Base-by-base conservation (phyloP, 1,140 invertebrate species). In the Homalodisca vitripennis region DNA sequence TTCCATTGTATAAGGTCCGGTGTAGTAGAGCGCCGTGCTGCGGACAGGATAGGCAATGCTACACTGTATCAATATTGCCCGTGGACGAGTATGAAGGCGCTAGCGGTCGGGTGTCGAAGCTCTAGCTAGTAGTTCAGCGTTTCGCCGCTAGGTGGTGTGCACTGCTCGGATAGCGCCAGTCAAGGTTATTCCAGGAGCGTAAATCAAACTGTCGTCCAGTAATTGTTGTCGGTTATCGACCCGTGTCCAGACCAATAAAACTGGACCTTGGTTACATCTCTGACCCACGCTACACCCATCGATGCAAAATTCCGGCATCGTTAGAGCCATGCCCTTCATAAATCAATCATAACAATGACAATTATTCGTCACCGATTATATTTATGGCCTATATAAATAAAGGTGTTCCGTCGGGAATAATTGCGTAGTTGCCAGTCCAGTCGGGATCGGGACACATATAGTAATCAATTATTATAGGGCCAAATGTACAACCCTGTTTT, bases 161-260 rank as follows among this genome's bases (percentile, higher is more conserved):
- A 22, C 48, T 51, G 48, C 48, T 10, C 34, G 6, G 34, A 10
- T 17, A 17, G 6, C 34, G 34, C 34, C 17, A 20, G 14, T 12
- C 6, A n/a, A 3, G 14, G n/a, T 22, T 14, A 14, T n/a, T 10
- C 48, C 3, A 14, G 48, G 22, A 41, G 48, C n/a, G 48, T 51
- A 51, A 51, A 51, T 51, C 48, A 51, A 51, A 51, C 48, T 20
- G 48, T 51, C 48, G 22, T 51, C 48, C 48, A 12, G 48, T 51
- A 51, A 51, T 51, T 51, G 48, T 51, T 51, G 48, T 20, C 48
- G 48, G 48, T 51, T 51, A 51, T 51, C 48, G 48, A 51, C 48
- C 48, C n/a, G 14, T 22, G n/a, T 51, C 2, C 3, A 51, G 48
- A 51, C 48, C 48, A 51, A 51, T 51, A 51, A 51, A 51, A 51